phyloP scores from a whole-genome alignment of 2,888 invertebrate species.

The Chalcosyrphus nemorum region DNA sequence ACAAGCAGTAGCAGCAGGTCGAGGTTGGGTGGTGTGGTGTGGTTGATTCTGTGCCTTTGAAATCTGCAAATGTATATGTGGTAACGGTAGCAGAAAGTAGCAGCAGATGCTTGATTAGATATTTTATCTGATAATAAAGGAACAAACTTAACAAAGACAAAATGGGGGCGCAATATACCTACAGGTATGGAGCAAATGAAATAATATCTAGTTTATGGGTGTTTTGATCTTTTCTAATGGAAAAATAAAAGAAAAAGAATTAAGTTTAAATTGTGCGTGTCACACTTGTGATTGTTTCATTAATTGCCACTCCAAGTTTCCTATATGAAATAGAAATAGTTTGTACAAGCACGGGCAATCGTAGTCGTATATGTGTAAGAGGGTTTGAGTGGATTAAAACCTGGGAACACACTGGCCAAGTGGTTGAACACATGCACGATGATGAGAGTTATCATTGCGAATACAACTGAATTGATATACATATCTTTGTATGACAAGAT shows the following conservation, averaged over 20 bases:
- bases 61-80: conserved; percentile 21
- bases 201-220: conserved; percentile 46
- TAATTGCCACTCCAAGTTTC: too few relatives aligned
- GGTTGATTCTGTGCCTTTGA: conserved; percentile 52
- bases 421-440: too few relatives aligned
- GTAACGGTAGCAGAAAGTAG: conserved; percentile 2
- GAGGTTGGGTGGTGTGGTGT: conserved; percentile 69
- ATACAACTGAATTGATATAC: too few relatives aligned
- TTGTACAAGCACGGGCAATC: too few relatives aligned
- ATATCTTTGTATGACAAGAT: too few relatives aligned
- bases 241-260: not conserved
- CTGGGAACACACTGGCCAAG: too few relatives aligned
- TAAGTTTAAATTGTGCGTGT: conserved; percentile 11
- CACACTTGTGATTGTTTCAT: conserved; percentile 10
- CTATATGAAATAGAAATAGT: too few relatives aligned
- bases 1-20: too few relatives aligned
- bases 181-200: conserved; percentile 51
- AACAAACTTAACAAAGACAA: conserved; percentile 35
- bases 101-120: conserved; percentile 66
- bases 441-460: too few relatives aligned
- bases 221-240: conserved; percentile 8
- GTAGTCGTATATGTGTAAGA: too few relatives aligned
- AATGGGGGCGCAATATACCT: conserved; percentile 57
- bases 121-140: conserved; percentile 30
- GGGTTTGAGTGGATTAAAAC: too few relatives aligned